Percentiles rank a stretch among this genome's conserved stretches.
These are phyloP conservation scores for Drosophila pallidifrons DNA, from an alignment of 1,140 invertebrate genomes.

Conservation along the genomic window DNA sequence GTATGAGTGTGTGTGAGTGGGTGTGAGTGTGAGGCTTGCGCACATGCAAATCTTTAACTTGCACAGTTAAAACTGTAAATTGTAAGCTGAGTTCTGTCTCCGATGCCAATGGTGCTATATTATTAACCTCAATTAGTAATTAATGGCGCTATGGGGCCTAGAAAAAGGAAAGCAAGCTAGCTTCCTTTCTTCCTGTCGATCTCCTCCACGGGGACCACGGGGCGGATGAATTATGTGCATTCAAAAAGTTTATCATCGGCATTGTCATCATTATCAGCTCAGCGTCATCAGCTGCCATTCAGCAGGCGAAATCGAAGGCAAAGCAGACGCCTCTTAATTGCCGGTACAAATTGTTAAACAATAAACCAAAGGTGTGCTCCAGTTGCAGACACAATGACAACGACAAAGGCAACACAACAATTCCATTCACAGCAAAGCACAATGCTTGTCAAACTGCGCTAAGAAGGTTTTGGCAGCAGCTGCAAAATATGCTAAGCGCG, in stretches of 20 bases:
- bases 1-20: constrained; percentile 18
- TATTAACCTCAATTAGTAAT: constrained; percentile 78
- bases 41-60: constrained; percentile 39
- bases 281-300: constrained; percentile 3
- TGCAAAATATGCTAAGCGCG: neutral
- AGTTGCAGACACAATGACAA: constrained; percentile 50
- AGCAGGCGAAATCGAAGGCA: constrained; percentile 23
- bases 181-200: too few relatives aligned
- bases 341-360: constrained; percentile 67
- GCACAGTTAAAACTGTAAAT: constrained; percentile 33
- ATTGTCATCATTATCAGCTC: constrained; percentile 10
- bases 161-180: neutral
- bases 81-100: neutral
- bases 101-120: constrained; percentile 42
- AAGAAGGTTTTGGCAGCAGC: constrained; percentile 5
- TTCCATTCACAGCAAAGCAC: neutral
- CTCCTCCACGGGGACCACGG: too few relatives aligned
- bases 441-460: neutral
- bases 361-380: constrained; percentile 60
- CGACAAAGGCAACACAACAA: neutral
- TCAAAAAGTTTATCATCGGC: constrained; percentile 3
- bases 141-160: constrained; percentile 48
- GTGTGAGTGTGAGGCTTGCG: neutral
- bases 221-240: constrained; percentile 5
- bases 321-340: constrained; percentile 46